Base-by-base conservation (phyloP, 53 echinoderm and acorn worm species). In the Arbacia lixula region DNA sequence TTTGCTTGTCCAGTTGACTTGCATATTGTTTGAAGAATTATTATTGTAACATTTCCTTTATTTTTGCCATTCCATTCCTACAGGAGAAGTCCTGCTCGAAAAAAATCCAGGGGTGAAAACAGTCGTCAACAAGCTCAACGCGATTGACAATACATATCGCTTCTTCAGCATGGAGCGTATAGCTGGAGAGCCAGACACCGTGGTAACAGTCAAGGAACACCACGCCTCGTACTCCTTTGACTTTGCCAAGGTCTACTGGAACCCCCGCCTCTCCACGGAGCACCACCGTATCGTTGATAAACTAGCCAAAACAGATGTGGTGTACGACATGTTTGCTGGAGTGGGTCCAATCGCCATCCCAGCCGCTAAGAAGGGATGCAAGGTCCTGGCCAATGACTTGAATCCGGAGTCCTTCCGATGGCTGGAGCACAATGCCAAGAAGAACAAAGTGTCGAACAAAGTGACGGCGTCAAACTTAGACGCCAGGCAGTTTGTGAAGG, bases 231-330 rank as follows among this genome's bases (percentile, higher is more conserved):
- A 88, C 73, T 66, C 90, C 30, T 88, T 99, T 90, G 99, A 99
- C 84, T 99, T 99, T 87, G 92, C 99, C 9, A 99, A 95, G 71
- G 99, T 99, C 6, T 99, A 99, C 88, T 99, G 99, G 99, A 99
- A 99, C 56, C 92, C 99, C 6, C 53, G 95, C 21, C 76, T 99
- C 27, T 88, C 90, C 4, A 99, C 92, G 12, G 99, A 99, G 69
- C 99, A 99, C 60, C 85, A 88, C 9, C 64, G 99, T 12, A 92
- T 99, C 24, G 89, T 89, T 10, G 68, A 54, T 5, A 56, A 79
- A 71, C 33, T 95, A 10, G 31, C 67, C 3, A 53, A 21, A 1
- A 65, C 64, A 11, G 89, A 92, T 42, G 89, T 89, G 19, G 71
- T 99, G 21, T 99, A 92, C 33, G 99, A 99, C 21, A 71, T 95